Percentiles rank a stretch among this genome's conserved stretches.
Evolutionary conservation across 2,797 vertebrate species (phyloP).

Genomic region (Heteromormyrus szaboi): DNA sequence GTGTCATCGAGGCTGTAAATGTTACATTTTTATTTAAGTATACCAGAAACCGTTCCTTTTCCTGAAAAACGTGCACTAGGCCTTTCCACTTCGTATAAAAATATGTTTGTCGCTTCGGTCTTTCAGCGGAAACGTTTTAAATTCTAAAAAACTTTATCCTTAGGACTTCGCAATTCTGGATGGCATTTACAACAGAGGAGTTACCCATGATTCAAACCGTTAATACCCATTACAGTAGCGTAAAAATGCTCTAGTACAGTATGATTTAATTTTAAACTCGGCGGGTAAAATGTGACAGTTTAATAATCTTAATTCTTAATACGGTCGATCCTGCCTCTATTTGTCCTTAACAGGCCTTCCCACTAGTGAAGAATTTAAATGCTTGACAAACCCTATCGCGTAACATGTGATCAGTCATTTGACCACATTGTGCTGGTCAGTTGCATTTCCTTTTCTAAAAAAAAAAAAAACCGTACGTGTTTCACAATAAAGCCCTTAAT

Average conservation of each 20-base stretch:
- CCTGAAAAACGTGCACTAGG: neutral
- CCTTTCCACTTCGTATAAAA: neutral
- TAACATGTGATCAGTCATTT: constrained; percentile 14
- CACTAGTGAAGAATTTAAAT: neutral
- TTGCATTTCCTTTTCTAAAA: constrained; percentile 11
- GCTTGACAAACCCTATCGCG: neutral
- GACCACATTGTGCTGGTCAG: neutral
- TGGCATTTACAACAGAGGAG: neutral
- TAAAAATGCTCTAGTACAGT: neutral
- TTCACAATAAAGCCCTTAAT: neutral
- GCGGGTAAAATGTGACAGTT: neutral
- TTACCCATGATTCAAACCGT: neutral
- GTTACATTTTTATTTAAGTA: neutral
- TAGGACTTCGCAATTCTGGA: neutral
- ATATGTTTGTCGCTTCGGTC: neutral
- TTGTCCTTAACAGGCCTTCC: neutral
- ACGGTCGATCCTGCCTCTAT: neutral
- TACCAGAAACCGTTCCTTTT: neutral
- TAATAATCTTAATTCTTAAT: neutral
- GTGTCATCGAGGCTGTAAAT: neutral
- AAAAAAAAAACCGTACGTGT: neutral
- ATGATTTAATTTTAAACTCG: neutral
- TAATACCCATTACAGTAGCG: neutral
- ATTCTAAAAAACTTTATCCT: neutral
- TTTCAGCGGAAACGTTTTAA: neutral